Conservation (phyloP, 2,113 vertebrate genomes). For the mouse (Mus musculus) region DNA sequence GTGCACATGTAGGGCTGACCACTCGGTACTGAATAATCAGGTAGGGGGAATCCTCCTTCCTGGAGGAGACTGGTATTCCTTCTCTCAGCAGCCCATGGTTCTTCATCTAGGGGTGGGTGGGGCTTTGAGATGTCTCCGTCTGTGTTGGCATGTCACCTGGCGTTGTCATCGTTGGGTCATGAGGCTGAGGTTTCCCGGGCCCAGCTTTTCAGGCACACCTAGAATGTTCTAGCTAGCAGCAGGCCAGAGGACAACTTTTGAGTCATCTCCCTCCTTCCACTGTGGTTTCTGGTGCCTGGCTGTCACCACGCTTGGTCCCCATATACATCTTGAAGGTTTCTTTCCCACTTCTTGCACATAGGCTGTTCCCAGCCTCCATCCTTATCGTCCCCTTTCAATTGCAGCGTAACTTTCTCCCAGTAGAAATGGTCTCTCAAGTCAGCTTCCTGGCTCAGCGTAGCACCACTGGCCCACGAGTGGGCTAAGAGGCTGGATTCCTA, state of each 20-base stretch:
- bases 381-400: neutral
- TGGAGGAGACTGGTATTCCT: neutral
- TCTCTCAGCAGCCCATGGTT: neutral
- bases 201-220: no score
- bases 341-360: accelerated
- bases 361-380: neutral
- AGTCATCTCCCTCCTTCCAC: neutral
- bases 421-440: neutral
- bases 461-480: accelerated
- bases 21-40: neutral
- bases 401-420: neutral
- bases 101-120: neutral
- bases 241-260: neutral
- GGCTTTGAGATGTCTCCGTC: neutral
- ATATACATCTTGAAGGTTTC: accelerated
- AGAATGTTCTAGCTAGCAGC: neutral
- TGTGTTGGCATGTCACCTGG: neutral
- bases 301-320: no score
- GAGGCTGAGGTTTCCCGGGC: neutral
- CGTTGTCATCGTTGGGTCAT: neutral
- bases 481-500: accelerated
- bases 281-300: neutral
- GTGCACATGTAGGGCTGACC: neutral
- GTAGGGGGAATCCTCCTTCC: neutral
- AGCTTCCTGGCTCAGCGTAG: accelerated